Evolutionary conservation across 2,113 vertebrate genomes (phyloP).

Genomic region (Amblyopsis rosae): DNA sequence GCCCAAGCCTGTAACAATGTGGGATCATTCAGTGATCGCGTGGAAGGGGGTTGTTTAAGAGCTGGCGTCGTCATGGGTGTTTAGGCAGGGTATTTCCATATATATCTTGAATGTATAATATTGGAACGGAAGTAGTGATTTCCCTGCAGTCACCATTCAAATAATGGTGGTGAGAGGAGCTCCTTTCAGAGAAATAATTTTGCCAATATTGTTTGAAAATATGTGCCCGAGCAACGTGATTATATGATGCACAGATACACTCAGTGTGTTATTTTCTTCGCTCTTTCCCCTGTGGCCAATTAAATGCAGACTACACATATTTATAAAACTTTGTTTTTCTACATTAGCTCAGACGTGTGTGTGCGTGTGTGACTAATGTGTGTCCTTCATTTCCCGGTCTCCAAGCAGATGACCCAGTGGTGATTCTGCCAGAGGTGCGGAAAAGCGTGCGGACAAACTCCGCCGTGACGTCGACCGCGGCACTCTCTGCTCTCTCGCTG

Average conservation of each 20-base stretch:
- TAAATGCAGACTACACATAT: too few relatives aligned
- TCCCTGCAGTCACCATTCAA: not conserved
- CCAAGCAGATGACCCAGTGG: conserved; percentile 81
- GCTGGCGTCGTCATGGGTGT: too few relatives aligned
- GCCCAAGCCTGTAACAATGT: conserved; percentile 22
- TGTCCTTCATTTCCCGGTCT: conserved; percentile 30
- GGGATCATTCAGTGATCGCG: not conserved
- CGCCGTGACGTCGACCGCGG: conserved; percentile 44
- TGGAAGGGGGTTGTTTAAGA: not conserved
- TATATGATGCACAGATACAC: too few relatives aligned
- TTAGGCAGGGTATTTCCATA: too few relatives aligned
- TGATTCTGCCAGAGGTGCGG: conserved; percentile 77
- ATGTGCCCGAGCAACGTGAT: too few relatives aligned
- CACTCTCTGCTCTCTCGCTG: conserved; percentile 67
- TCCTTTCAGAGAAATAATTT: not conserved
- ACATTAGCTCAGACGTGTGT: not conserved
- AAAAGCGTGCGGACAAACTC: conserved; percentile 81
- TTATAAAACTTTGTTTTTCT: not conserved
- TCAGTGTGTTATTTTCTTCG: not conserved
- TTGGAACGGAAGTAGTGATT: not conserved
- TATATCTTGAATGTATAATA: too few relatives aligned
- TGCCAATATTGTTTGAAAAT: not conserved
- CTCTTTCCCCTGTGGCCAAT: too few relatives aligned
- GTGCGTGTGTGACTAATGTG: conserved; percentile 12
- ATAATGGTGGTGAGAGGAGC: not conserved